Base-by-base conservation (phyloP, 2,888 invertebrate species). In the Drosophila fulvimacula region DNA sequence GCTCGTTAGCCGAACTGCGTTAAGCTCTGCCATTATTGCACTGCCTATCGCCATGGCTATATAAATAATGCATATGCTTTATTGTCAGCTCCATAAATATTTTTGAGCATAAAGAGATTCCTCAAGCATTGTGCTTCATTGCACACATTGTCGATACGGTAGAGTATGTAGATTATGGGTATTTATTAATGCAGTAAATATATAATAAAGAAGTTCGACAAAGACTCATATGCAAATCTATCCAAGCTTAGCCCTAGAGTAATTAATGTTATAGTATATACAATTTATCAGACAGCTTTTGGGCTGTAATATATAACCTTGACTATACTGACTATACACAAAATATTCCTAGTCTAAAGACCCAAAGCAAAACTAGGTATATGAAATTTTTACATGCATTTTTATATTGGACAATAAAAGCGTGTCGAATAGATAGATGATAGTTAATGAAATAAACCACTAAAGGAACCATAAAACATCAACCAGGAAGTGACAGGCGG, bases 311-410 rank as follows among this genome's bases (percentile, higher is more conserved):
- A 11, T 11, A 15, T n/a, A 15, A 5, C 13, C 34, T 36, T 36
- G 6, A 0, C 0, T 1, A 2, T n/a, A 0, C n/a, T n/a, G 3
- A 0, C 1, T 3, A 15, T 6, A 36, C 5, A 36, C n/a, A 6
- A 36, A 1, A 36, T 36, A 36, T 15, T 1, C 5, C 36, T 15
- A 36, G 9, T 39, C 19, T 7, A 15, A 42, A 42, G 24, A n/a
- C 2, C 5, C 7, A 17, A n/a, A 30, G 15, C 7, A 30, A 49
- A 19, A 32, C 1, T 4, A 30, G 3, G n/a, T n/a, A n/a, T n/a
- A n/a, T n/a, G n/a, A n/a, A n/a, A 17, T 3, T 17, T 17, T 3
- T 13, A 1, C 13, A 48, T 13, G 1, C 30, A 7, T 24, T 51
- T 51, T 21, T n/a, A 44, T 21, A 44, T 36, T 24, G 5, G 4